Base-by-base conservation (phyloP, 2,888 invertebrate genomes). In the Limnephilus marmoratus region DNA sequence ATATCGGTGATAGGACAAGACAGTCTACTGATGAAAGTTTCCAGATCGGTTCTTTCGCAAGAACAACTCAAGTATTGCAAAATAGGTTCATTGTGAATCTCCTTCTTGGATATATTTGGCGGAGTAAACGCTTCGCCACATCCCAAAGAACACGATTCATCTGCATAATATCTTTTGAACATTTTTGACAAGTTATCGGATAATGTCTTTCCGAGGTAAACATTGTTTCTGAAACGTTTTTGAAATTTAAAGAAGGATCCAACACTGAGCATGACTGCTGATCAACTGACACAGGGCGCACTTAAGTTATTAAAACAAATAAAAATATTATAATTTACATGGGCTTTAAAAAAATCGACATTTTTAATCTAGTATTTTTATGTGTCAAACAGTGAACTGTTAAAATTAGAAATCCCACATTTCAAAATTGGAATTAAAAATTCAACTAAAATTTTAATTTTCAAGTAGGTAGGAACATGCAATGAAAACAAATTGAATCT, bases 1-100 rank as follows among this genome's bases (percentile, higher is more conserved):
- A 99, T 97, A 94, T 99, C 99, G 94, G 98, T 97, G 92, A 97
- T 97, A 91, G 96, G 96, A 34, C 96, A 95, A 15, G 97, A 96
- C 94, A 97, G 97, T 93, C 97, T 96, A 93, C 97, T 95, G 82
- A 99, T 95, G 86, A 97, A 97, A 90, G 96, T 96, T 94, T 97
- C 96, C 68, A 99, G 95, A 85, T 97, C 97, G 90, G 95, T 95
- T 93, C 99, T 97, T 95, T 99, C 99, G 91, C 96, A 95, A 93
- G 98, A 98, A 89, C 98, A 98, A 93, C 90, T 83, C 45, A 91
- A 31, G 82, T 91, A 91, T 9, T 37, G 29, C 85, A 91, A 85
- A 29, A 85, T 37, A 15, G 91, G 90, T 41, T 91, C 91, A 29
- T 91, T 91, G 18, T n/a, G 15, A 5, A 91, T 13, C 80, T 81